Percentiles rank a stretch among this genome's conserved stretches.
Conservation (phyloP, 2,888 invertebrate genomes). For the Aproaerema taeniolella region DNA sequence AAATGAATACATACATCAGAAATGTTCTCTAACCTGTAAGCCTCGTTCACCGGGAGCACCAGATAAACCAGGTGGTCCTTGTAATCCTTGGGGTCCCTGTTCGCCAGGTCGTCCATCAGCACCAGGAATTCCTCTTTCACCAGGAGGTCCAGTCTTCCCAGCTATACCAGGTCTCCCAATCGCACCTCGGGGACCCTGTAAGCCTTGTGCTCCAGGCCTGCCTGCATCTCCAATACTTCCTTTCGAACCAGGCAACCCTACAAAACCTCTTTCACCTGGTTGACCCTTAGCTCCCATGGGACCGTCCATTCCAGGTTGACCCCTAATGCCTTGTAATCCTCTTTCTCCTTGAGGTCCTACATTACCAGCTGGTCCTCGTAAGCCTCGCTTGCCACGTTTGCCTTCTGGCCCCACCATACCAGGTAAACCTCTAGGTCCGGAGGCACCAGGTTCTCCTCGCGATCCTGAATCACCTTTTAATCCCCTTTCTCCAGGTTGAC, state of each 20-base stretch:
- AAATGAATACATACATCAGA: neutral
- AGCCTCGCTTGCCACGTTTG: conserved; percentile 88
- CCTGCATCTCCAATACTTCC: conserved; percentile 81
- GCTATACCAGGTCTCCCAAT: conserved; percentile 83
- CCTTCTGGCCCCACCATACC: conserved; percentile 87
- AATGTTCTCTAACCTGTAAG: conserved; percentile 70
- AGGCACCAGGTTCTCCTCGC: conserved; percentile 85
- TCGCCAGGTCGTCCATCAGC: conserved; percentile 92
- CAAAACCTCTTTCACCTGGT: conserved; percentile 82
- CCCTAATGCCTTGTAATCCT: conserved; percentile 80
- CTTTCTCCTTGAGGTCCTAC: conserved; percentile 86
- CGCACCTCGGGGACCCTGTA: conserved; percentile 79
- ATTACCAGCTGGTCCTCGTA: conserved; percentile 85
- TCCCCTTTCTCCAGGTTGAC: conserved; percentile 86
- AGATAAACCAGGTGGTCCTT: conserved; percentile 87
- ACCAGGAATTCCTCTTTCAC: conserved; percentile 86
- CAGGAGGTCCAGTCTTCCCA: conserved; percentile 83
- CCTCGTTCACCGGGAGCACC: conserved; percentile 89
- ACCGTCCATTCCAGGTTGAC: conserved; percentile 87
- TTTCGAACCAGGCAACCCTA: conserved; percentile 70
- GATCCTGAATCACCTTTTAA: conserved; percentile 86
- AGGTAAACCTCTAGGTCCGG: conserved; percentile 86
- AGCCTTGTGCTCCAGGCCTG: conserved; percentile 82
- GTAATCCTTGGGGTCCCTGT: conserved; percentile 86
- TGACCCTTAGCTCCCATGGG: conserved; percentile 86